Base-by-base conservation (phyloP, 2,888 invertebrate species). In the Gastrophysa polygoni region DNA sequence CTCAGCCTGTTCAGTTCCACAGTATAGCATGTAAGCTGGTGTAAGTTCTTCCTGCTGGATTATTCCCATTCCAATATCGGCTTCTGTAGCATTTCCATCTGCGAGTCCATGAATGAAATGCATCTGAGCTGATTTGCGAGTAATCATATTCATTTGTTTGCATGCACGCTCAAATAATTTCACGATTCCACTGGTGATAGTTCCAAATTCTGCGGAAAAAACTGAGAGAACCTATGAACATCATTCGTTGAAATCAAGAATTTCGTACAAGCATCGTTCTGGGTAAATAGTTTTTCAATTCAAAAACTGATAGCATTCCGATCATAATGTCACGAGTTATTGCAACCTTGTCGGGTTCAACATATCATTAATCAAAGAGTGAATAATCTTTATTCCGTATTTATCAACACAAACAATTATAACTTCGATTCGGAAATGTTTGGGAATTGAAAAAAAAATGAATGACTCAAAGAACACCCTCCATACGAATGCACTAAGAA, bases 161-260 rank as follows among this genome's bases (percentile, higher is more conserved):
- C 43, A 43, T 43, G 43, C 18, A 46, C 17, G 46, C 46, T 46
- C 46, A 46, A 46, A 46, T 21, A 46, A 46, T 46, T 46, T 18
- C 46, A 46, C 46, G 46, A 46, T 46, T 20, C 46, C 44, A 17
- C 44, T 44, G 44, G 44, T 44, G 17, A 16, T 44, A 44, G 1
- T 44, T 44, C 17, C 5, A 44, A 44, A 44, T 4, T 44, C 10
- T 32, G 10, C 32, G 32, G n/a, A n/a, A n/a, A n/a, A n/a, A n/a
- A n/a, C n/a, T n/a, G n/a, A n/a, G n/a, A 32, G 44, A 44, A 44
- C n/a, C 5, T n/a, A 10, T 14, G 8, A 44, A 44, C 46, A 46
- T 5, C 46, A 17, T 46, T 11, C 21, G n/a, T 7, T 20, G 21
- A 46, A 46, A 17, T 10, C 17, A 16, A 46, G 18, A 18, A 46